Percentiles rank a stretch among this genome's conserved stretches.
These are phyloP conservation scores for Philaenus spumarius DNA, from an alignment of 1,140 invertebrate genomes.

Conservation along the genomic window DNA sequence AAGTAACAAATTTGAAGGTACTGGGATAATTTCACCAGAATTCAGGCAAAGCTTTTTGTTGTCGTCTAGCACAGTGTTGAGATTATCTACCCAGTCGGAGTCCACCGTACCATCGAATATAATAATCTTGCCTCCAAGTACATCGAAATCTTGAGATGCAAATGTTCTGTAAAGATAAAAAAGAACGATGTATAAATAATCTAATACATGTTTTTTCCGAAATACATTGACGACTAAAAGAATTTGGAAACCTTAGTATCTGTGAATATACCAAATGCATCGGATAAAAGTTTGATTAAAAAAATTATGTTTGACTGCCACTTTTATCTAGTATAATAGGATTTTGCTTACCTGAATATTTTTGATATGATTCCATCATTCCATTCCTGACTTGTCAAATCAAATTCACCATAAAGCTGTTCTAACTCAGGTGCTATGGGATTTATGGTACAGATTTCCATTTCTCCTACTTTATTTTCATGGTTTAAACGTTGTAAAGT, in stretches of 20 bases:
- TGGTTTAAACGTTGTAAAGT: constrained; percentile 45
- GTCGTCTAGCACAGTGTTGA: constrained; percentile 90
- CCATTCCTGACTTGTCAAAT: constrained; percentile 83
- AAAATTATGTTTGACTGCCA: too few relatives aligned
- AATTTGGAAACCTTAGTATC: too few relatives aligned
- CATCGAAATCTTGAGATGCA: too few relatives aligned
- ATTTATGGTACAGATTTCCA: constrained; percentile 74
- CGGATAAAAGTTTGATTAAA: too few relatives aligned
- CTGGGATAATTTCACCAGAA: constrained; percentile 84
- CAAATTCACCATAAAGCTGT: constrained; percentile 85
- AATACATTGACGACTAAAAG: too few relatives aligned
- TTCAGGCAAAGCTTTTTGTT: constrained; percentile 83
- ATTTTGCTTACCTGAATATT: constrained; percentile 50
- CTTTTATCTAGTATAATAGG: not conserved
- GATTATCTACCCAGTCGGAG: constrained; percentile 92
- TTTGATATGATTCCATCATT: constrained; percentile 77
- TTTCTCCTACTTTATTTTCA: constrained; percentile 47
- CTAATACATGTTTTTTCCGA: too few relatives aligned
- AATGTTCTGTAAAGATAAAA: too few relatives aligned
- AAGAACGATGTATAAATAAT: too few relatives aligned
- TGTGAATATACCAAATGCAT: too few relatives aligned
- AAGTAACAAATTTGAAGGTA: constrained; percentile 79
- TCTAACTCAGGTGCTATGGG: constrained; percentile 88
- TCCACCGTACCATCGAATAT: constrained; percentile 88
- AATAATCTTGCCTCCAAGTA: constrained; percentile 28